Evolutionary conservation across 1,140 invertebrate genomes (phyloP).

Genomic region (Diachasmimorpha longicaudata): DNA sequence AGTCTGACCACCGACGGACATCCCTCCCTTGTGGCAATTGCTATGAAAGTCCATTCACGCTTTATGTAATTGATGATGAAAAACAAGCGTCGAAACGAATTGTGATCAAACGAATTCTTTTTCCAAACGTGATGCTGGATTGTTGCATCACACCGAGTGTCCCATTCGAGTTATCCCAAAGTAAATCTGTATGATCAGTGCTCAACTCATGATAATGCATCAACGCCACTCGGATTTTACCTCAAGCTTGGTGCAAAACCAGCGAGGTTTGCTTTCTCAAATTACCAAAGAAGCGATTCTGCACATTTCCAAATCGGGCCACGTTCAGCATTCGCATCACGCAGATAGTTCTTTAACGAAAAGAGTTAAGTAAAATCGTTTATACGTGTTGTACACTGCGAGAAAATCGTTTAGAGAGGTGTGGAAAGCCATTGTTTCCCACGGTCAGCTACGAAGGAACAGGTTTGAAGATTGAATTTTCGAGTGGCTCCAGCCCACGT

Average conservation of each 20-base stretch:
- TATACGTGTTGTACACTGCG: neutral
- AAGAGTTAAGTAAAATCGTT: conserved; percentile 4
- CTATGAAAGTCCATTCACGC: neutral
- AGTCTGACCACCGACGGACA: neutral
- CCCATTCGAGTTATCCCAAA: neutral
- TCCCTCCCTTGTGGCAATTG: neutral
- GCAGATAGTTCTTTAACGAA: conserved; percentile 1
- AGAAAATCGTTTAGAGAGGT: conserved; percentile 11
- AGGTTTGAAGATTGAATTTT: conserved; percentile 23
- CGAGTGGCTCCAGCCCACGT: neutral
- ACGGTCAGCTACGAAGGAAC: conserved; percentile 11
- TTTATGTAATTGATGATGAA: neutral
- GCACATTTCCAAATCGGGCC: conserved; percentile 10
- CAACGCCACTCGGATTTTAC: neutral
- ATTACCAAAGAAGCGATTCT: neutral
- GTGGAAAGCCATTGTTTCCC: conserved; percentile 26
- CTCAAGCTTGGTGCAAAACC: neutral
- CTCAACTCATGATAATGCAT: conserved; percentile 4
- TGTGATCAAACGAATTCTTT: neutral
- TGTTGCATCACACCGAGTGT: neutral
- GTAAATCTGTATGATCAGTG: neutral
- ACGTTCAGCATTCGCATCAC: conserved; percentile 6
- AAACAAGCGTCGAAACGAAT: conserved; percentile 10
- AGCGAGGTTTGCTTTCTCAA: neutral
- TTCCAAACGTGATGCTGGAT: neutral